Percentiles rank a stretch among this genome's conserved stretches.
Evolutionary conservation across 2,113 vertebrate species (phyloP).

Genomic region (Saguinus imperator): DNA sequence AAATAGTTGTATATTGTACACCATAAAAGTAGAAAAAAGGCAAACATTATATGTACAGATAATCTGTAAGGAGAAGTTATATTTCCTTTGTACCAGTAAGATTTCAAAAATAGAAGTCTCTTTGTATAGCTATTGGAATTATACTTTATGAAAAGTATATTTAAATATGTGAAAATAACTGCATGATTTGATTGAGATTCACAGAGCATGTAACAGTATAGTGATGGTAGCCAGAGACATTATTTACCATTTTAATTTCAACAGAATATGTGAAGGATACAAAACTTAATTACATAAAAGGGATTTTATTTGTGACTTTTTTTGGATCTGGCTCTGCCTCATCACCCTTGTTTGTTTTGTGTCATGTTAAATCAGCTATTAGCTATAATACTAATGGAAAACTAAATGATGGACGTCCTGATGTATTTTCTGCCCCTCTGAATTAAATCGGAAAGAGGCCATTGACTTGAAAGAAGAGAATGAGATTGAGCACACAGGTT

Average conservation of each 20-base stretch:
- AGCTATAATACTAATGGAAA: conserved; percentile 54
- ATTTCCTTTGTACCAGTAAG: conserved; percentile 45
- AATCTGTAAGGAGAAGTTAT: conserved; percentile 43
- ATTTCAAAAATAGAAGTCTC: conserved; percentile 40
- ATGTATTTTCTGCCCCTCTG: conserved; percentile 64
- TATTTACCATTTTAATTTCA: conserved; percentile 24
- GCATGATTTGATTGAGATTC: conserved; percentile 39
- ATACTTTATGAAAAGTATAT: conserved; percentile 24
- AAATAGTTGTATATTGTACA: background rate
- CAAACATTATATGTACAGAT: background rate
- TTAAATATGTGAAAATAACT: conserved; percentile 54
- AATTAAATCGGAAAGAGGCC: conserved; percentile 69
- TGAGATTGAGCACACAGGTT: conserved; percentile 68
- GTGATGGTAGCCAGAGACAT: background rate
- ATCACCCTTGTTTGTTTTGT: conserved; percentile 60
- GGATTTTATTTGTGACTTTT: conserved; percentile 59
- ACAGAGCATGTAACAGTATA: background rate
- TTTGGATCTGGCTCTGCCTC: conserved; percentile 47
- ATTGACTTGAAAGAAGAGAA: conserved; percentile 69
- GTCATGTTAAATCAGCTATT: conserved; percentile 63
- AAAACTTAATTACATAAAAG: conserved; percentile 55
- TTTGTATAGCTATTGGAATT: conserved; percentile 38
- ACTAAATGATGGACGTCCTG: conserved; percentile 41
- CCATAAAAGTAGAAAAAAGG: conserved; percentile 27
- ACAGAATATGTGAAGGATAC: background rate